phyloP scores from a whole-genome alignment of 2,113 vertebrate species.

The Alosa alosa region DNA sequence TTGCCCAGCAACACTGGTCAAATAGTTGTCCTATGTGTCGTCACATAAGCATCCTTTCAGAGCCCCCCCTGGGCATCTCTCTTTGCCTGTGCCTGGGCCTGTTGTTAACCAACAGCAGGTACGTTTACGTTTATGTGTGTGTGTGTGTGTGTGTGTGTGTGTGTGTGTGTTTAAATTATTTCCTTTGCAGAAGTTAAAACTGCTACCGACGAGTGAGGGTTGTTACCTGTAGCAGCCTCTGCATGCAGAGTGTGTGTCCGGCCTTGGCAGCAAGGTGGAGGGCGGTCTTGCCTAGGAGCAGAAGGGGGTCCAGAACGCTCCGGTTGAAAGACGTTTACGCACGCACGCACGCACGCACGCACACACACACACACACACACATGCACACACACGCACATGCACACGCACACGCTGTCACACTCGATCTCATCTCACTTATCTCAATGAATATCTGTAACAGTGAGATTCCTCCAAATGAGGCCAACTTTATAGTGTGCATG shows the following conservation, averaged over 20 bases:
- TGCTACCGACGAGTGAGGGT: background rate
- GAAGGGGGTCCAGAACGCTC: background rate
- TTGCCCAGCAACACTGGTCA: no score
- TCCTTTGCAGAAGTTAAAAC: no score
- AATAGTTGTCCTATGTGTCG: no score
- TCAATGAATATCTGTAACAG: background rate
- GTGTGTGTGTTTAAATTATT: background rate
- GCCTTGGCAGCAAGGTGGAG: slow-evolving; percentile 81
- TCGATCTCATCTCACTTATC: background rate
- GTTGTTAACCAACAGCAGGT: no score
- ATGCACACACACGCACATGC: background rate
- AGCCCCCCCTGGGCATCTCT: no score
- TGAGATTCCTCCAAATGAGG: background rate
- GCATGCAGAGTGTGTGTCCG: slow-evolving; percentile 77
- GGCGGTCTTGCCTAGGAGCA: slow-evolving; percentile 74
- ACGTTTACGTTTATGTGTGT: no score
- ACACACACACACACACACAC: background rate
- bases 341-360: background rate
- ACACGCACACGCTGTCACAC: background rate
- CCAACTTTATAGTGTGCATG: no score
- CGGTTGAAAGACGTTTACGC: background rate
- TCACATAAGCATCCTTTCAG: no score
- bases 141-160: no score
- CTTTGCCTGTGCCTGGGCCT: no score
- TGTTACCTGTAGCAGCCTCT: slow-evolving; percentile 81